These are phyloP conservation scores for Syngnathus acus DNA, from an alignment of 2,797 vertebrate species.

Conservation along the genomic window DNA sequence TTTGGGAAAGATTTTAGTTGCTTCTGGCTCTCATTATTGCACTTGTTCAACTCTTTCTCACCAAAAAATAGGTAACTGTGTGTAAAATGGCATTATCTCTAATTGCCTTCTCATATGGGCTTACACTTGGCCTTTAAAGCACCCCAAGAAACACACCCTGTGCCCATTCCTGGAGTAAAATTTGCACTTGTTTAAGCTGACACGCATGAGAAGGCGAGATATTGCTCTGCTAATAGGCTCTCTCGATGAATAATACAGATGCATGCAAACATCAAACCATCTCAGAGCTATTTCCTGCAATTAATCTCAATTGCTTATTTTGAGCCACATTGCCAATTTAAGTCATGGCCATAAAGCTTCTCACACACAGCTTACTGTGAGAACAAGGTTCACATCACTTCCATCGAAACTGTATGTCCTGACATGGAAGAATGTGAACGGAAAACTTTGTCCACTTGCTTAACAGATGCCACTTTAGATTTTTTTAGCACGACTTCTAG, in stretches of 20 bases:
- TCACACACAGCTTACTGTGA: conserved; percentile 37
- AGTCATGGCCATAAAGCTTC: conserved; percentile 46
- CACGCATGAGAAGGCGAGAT: conserved; percentile 58
- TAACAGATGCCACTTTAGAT: conserved; percentile 55
- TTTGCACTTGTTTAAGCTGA: conserved; percentile 62
- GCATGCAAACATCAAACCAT: conserved; percentile 63
- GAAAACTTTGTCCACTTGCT: conserved; percentile 51
- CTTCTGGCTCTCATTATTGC: conserved; percentile 53
- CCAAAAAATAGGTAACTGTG: conserved; percentile 54
- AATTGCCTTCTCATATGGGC: conserved; percentile 58
- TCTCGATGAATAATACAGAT: conserved; percentile 50
- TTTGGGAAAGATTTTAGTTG: neutral
- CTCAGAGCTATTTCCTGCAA: conserved; percentile 68
- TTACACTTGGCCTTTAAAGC: conserved; percentile 44
- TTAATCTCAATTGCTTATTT: conserved; percentile 66
- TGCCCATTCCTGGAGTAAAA: conserved; percentile 50
- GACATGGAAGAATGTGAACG: conserved; percentile 37
- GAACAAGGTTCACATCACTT: conserved; percentile 34
- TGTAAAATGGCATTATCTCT: conserved; percentile 63
- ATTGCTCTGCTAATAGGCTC: conserved; percentile 53
- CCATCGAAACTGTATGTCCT: conserved; percentile 39
- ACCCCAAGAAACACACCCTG: conserved; percentile 33
- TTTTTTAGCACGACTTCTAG: conserved; percentile 38
- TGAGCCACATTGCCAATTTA: conserved; percentile 43
- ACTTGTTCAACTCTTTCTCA: conserved; percentile 63